A percentile compares a stretch with the other conserved stretches of the same genome.
phyloP scores from a whole-genome alignment of 2,113 vertebrate species.

The Columbina picui region DNA sequence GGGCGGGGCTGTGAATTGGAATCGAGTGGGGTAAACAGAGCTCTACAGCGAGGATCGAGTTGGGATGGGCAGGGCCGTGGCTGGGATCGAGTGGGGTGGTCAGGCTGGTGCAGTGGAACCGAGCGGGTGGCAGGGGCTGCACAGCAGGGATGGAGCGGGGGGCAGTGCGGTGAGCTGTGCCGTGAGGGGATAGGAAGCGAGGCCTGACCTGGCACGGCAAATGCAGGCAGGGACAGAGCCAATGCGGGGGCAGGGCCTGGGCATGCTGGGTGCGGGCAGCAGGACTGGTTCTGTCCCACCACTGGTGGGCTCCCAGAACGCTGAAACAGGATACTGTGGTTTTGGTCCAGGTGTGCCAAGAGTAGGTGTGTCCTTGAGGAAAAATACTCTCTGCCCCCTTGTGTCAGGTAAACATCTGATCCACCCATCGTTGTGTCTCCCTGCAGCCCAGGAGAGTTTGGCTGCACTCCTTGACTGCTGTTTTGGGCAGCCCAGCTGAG shows the following conservation, averaged over 20 bases:
- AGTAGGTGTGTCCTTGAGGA: background rate
- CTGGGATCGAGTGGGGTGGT: accelerated
- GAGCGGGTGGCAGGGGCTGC: accelerated
- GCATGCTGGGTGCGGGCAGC: accelerated
- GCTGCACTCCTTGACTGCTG: accelerated
- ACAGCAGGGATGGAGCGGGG: too few relatives aligned
- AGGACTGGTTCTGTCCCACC: background rate
- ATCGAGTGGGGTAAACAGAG: too few relatives aligned
- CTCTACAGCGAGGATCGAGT: too few relatives aligned
- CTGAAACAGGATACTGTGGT: background rate
- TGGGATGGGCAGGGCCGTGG: too few relatives aligned
- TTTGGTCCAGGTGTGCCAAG: background rate
- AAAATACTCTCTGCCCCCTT: background rate
- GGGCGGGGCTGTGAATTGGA: background rate
- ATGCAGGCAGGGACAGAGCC: background rate
- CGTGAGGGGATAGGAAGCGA: accelerated
- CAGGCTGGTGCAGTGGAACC: too few relatives aligned
- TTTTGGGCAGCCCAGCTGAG: background rate
- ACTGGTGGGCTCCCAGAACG: background rate
- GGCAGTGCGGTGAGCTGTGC: background rate
- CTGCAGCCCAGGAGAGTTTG: background rate
- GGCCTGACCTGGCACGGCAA: background rate
- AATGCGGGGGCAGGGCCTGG: accelerated
- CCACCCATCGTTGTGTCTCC: accelerated
- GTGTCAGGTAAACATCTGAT: accelerated